A percentile compares a stretch with the other conserved stretches of the same genome.
These are phyloP conservation scores for Molothrus ater DNA, from an alignment of 2,797 vertebrate species.

Conservation along the genomic window DNA sequence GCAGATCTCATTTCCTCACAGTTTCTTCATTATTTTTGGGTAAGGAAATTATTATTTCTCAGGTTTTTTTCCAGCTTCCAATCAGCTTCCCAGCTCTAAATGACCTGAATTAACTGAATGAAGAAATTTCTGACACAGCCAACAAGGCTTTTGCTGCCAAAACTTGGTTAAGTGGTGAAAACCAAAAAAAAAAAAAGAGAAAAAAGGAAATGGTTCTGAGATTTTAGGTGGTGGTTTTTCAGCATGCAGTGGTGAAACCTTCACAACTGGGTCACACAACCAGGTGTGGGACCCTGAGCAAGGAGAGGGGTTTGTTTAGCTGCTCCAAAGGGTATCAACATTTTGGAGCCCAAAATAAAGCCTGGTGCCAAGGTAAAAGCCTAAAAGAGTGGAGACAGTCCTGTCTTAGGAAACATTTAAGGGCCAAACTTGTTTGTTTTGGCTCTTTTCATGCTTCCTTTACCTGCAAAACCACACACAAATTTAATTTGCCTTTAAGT, in stretches of 20 bases:
- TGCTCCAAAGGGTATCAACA: fast-evolving
- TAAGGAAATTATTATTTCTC: not conserved
- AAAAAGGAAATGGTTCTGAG: not conserved
- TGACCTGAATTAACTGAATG: not conserved
- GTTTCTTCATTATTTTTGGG: not conserved
- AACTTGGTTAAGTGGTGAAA: not conserved
- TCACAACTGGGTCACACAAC: not conserved
- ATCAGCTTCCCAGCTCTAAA: not conserved
- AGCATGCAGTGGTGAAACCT: not conserved
- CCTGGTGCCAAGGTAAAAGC: not conserved
- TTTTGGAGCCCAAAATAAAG: not conserved
- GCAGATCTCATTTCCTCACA: not conserved
- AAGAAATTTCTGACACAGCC: not conserved
- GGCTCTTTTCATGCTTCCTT: not conserved
- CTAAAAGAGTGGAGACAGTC: not conserved
- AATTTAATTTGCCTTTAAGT: not conserved
- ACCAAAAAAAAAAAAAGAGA: not conserved
- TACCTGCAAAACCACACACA: not conserved
- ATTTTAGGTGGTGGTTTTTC: not conserved
- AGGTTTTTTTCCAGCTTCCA: not conserved
- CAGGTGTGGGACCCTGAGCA: not conserved
- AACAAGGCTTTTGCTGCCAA: not conserved
- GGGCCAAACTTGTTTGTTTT: not conserved
- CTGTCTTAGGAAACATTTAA: not conserved
- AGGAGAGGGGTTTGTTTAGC: not conserved